Percentiles rank a stretch among this genome's conserved stretches.
phyloP scores from a whole-genome alignment of 2,888 invertebrate species.

The Ceriagrion tenellum region DNA sequence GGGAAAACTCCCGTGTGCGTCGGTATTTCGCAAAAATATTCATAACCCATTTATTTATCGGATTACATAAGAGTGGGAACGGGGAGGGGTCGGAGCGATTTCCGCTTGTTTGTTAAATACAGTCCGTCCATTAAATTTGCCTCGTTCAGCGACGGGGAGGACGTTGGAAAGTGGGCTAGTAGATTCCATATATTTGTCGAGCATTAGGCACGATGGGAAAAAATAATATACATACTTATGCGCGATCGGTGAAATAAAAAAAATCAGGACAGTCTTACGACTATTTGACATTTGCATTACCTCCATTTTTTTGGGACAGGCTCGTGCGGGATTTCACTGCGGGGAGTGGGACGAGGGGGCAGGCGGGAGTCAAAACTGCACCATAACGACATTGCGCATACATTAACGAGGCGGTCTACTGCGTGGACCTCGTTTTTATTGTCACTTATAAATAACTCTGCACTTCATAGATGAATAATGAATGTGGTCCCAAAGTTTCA shows the following conservation, averaged over 20 bases:
- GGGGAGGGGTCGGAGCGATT: background rate
- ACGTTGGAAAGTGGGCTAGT: background rate
- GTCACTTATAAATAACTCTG: conserved; percentile 9
- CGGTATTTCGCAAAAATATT: conserved; percentile 8
- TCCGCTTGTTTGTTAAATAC: conserved; percentile 8
- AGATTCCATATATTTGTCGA: background rate
- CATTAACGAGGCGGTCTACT: background rate
- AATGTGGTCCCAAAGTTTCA: background rate
- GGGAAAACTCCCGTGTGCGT: background rate
- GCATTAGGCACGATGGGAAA: background rate
- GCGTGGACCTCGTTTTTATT: background rate
- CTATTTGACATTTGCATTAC: background rate
- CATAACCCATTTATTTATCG: conserved; percentile 26
- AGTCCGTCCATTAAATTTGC: background rate
- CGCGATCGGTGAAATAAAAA: background rate
- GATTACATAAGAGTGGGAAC: background rate
- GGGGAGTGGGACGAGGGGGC: no score
- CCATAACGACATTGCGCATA: background rate
- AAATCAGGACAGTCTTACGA: background rate
- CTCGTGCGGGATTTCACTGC: background rate
- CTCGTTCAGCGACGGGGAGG: background rate
- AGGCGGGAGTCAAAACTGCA: background rate
- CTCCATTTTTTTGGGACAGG: background rate
- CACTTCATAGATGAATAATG: background rate
- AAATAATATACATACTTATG: background rate